A percentile compares a stretch with the other conserved stretches of the same genome.
Evolutionary conservation across 2,797 vertebrate species (phyloP).

Genomic region (Tangara arthus): DNA sequence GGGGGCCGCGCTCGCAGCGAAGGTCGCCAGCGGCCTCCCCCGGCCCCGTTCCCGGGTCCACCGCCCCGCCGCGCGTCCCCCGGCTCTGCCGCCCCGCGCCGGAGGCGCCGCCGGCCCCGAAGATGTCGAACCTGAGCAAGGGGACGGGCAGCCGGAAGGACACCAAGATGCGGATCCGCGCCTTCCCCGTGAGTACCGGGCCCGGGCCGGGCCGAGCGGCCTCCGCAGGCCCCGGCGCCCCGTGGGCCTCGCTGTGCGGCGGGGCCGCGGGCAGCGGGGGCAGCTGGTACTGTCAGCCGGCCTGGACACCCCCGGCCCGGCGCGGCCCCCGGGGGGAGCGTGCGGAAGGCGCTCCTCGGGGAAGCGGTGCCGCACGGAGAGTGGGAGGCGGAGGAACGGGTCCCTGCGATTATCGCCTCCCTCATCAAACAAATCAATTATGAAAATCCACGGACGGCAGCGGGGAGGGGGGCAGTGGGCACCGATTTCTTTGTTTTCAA

Average conservation of each 20-base stretch:
- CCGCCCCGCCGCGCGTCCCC: conserved; percentile 36
- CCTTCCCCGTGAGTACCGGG: conserved; percentile 91
- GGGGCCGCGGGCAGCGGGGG: background rate
- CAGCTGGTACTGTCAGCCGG: background rate
- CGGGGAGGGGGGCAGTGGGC: background rate
- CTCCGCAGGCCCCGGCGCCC: background rate
- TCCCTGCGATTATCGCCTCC: background rate
- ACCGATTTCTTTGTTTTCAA: conserved; percentile 22
- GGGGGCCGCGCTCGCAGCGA: background rate
- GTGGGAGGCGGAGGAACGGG: background rate
- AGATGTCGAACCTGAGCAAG: conserved; percentile 98
- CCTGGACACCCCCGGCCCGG: background rate
- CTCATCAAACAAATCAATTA: background rate
- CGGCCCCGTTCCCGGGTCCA: background rate
- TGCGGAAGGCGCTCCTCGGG: background rate
- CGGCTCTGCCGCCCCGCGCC: conserved; percentile 20
- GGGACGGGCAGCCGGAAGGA: conserved; percentile 94
- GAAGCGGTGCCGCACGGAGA: background rate
- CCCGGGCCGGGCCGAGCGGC: conserved; percentile 20
- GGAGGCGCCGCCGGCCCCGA: conserved; percentile 51
- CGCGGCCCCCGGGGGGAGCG: background rate
- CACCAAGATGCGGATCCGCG: conserved; percentile 99
- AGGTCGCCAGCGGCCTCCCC: conserved; percentile 26
- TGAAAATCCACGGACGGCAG: background rate
- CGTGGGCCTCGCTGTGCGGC: background rate